Evolutionary conservation across 2,113 vertebrate genomes (phyloP).

Genomic region (Cyanistes caeruleus): DNA sequence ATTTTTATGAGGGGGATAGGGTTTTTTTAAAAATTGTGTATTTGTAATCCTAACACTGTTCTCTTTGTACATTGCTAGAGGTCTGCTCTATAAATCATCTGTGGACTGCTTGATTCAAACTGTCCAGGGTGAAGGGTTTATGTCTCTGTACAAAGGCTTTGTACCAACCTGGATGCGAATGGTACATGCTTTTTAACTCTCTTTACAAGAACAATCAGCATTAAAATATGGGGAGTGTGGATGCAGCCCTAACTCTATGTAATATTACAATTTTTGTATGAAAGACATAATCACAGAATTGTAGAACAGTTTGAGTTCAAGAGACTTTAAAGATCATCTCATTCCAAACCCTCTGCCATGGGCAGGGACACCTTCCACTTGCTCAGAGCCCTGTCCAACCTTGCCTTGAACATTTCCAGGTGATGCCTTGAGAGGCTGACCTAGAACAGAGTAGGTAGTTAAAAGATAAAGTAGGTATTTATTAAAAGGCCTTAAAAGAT

Average conservation of each 20-base stretch:
- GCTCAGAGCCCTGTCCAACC: background rate
- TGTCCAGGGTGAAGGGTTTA: constrained; percentile 80
- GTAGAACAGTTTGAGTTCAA: background rate
- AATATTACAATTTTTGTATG: background rate
- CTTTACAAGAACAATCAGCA: background rate
- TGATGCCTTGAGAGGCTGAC: too few relatives aligned
- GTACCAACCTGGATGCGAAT: constrained; percentile 87
- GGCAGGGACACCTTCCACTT: background rate
- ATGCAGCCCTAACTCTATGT: background rate
- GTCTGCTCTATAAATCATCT: constrained; percentile 84
- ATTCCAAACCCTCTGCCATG: background rate
- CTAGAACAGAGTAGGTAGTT: too few relatives aligned
- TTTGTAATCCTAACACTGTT: background rate
- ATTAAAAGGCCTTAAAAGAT: too few relatives aligned
- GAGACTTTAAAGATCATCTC: background rate
- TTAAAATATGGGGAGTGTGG: background rate
- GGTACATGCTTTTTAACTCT: constrained; percentile 65
- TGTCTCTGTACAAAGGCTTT: constrained; percentile 88
- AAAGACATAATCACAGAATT: background rate
- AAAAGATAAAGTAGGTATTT: too few relatives aligned
- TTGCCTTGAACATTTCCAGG: background rate
- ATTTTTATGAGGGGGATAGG: background rate
- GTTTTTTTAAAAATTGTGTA: background rate
- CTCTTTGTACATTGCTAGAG: constrained; percentile 67
- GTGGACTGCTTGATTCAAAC: constrained; percentile 82